phyloP scores from a whole-genome alignment of 2,888 invertebrate species.

The Prosopocoilus inquinatus region DNA sequence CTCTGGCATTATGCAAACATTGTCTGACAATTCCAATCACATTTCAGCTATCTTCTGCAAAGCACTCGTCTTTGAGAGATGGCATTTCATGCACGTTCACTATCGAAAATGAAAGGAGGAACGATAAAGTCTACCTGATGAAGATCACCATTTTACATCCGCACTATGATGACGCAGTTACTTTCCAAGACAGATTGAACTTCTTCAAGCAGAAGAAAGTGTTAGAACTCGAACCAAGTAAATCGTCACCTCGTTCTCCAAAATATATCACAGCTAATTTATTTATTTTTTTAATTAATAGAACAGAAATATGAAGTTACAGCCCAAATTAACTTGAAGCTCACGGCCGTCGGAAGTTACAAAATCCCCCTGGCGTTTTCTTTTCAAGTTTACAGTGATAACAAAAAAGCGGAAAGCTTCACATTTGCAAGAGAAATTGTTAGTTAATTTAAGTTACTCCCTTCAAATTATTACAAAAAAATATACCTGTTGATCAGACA shows the following conservation, averaged over 20 bases:
- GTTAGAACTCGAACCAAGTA: conserved; percentile 26
- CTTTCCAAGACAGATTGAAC: background rate
- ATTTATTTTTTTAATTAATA: conserved; percentile 34
- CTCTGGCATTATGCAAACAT: too few species aligned
- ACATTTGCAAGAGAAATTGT: conserved; percentile 53
- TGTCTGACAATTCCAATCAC: background rate
- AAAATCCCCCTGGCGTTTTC: conserved; percentile 54
- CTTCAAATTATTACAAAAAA: too few species aligned
- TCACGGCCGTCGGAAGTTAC: conserved; percentile 47
- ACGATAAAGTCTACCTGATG: conserved; percentile 23
- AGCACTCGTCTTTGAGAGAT: conserved; percentile 24
- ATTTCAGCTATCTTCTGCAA: conserved; percentile 22
- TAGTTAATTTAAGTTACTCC: conserved; percentile 28
- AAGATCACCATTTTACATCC: conserved; percentile 30
- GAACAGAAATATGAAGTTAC: conserved; percentile 36
- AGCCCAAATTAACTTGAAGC: conserved; percentile 36
- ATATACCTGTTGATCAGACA: too few species aligned
- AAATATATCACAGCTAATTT: too few species aligned
- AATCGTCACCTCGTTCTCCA: background rate
- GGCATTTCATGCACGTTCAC: conserved; percentile 32
- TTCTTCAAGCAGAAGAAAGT: background rate
- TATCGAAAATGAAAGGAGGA: conserved; percentile 29
- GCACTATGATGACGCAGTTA: conserved; percentile 10
- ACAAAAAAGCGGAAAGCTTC: conserved; percentile 39
- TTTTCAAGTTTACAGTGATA: conserved; percentile 39